phyloP scores from a whole-genome alignment of 2,888 invertebrate species.

The Scotopteryx bipunctaria region DNA sequence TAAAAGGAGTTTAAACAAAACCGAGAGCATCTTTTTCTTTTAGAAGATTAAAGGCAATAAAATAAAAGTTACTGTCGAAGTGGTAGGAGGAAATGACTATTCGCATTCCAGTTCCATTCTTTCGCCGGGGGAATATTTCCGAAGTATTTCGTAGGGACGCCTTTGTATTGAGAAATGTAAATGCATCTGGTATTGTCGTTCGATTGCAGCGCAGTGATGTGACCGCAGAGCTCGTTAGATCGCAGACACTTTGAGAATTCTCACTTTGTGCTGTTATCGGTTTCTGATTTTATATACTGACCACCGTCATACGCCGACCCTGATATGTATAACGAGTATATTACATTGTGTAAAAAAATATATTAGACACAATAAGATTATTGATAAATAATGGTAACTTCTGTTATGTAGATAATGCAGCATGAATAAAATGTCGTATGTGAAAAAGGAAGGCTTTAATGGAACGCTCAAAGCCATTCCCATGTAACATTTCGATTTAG shows the following conservation, averaged over 20 bases:
- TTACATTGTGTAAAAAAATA: no score
- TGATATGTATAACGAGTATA: no score
- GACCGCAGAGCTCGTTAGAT: slow-evolving; percentile 24
- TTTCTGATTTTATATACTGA: background rate
- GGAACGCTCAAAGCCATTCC: no score
- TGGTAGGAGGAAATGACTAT: slow-evolving; percentile 20
- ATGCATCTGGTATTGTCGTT: slow-evolving; percentile 10
- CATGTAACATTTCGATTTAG: no score
- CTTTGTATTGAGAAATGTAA: slow-evolving; percentile 22
- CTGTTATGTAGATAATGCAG: no score
- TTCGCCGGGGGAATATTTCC: slow-evolving; percentile 9
- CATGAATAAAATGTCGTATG: no score
- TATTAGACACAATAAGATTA: no score
- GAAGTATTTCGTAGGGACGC: slow-evolving; percentile 1
- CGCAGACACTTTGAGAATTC: slow-evolving; percentile 23
- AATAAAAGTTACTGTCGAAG: slow-evolving; percentile 23
- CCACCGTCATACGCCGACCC: no score
- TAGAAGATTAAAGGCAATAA: slow-evolving; percentile 23
- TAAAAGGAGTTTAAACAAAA: slow-evolving; percentile 27
- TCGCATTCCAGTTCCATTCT: slow-evolving; percentile 9
- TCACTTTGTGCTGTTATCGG: slow-evolving; percentile 26
- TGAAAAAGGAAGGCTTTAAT: no score
- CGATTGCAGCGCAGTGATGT: slow-evolving; percentile 10
- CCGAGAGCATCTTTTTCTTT: slow-evolving; percentile 12
- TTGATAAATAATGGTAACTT: no score